Conservation (phyloP, 1,140 invertebrate genomes). For the Trypoxylus dichotomus region DNA sequence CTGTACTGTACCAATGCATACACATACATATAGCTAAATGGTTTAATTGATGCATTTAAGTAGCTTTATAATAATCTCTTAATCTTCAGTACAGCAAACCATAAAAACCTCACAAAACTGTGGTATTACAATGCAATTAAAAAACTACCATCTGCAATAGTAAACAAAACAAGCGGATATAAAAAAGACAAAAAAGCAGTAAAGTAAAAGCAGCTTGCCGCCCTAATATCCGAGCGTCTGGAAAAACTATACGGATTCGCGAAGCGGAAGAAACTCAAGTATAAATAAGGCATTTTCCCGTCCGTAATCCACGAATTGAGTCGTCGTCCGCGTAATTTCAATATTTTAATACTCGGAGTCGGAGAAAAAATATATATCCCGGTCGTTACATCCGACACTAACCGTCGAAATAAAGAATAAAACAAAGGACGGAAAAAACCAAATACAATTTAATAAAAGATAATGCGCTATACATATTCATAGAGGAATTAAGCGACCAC, state of each 20-base stretch:
- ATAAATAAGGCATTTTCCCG: slow-evolving; percentile 2
- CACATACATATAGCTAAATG: background rate
- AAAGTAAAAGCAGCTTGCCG: background rate
- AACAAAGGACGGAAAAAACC: background rate
- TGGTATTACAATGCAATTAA: background rate
- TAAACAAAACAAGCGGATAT: background rate
- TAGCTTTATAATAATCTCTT: background rate
- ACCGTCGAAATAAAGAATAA: background rate
- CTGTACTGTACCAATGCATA: background rate
- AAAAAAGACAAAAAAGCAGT: background rate
- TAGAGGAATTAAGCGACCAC: slow-evolving; percentile 8
- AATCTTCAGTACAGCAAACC: background rate
- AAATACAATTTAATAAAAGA: slow-evolving; percentile 29
- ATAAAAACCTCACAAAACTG: background rate
- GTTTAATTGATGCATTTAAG: background rate
- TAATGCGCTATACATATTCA: slow-evolving; percentile 25
- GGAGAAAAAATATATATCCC: slow-evolving; percentile 5
- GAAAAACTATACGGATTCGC: background rate
- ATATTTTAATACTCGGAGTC: slow-evolving; percentile 12
- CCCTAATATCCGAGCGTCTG: background rate
- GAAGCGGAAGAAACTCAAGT: background rate
- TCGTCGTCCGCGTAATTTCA: slow-evolving; percentile 20
- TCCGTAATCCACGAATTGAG: slow-evolving; percentile 18
- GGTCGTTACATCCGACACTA: background rate
- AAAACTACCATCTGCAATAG: background rate